A percentile compares a stretch with the other conserved stretches of the same genome.
phyloP scores from a whole-genome alignment of 2,797 vertebrate species.

The Heteromormyrus szaboi region DNA sequence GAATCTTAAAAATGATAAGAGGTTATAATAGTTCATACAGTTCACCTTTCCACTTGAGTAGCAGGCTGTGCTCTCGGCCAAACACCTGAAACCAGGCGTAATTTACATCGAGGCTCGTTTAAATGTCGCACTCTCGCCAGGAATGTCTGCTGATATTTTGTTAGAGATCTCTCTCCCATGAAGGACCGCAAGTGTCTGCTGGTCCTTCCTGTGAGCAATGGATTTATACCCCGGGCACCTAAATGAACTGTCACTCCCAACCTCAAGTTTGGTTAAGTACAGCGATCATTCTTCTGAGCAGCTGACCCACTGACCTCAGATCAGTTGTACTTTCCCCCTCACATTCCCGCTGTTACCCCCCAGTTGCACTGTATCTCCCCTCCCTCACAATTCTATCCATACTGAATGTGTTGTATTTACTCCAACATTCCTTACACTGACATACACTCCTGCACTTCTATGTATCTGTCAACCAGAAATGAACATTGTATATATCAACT shows the following conservation, averaged over 20 bases:
- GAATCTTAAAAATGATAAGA: background rate
- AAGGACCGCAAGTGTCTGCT: background rate
- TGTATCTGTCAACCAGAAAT: background rate
- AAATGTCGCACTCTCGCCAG: background rate
- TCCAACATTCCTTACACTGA: background rate
- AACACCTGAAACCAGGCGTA: background rate
- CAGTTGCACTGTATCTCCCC: background rate
- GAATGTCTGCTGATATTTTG: background rate
- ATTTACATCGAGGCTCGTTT: background rate
- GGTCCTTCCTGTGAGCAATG: background rate
- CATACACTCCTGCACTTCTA: background rate
- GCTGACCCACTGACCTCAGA: background rate
- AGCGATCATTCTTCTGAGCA: background rate
- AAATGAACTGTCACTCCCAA: background rate
- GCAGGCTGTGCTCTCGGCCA: background rate
- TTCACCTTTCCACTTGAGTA: background rate
- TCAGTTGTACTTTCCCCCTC: background rate
- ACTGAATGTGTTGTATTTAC: background rate
- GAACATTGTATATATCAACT: background rate
- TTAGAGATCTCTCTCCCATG: background rate
- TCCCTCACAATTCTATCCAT: background rate
- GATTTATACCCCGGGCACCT: background rate
- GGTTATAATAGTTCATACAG: background rate
- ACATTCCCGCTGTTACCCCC: background rate
- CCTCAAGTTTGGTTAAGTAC: background rate